Evolutionary conservation across 2,888 invertebrate genomes (phyloP).

Genomic region (Lepidonotus clava): DNA sequence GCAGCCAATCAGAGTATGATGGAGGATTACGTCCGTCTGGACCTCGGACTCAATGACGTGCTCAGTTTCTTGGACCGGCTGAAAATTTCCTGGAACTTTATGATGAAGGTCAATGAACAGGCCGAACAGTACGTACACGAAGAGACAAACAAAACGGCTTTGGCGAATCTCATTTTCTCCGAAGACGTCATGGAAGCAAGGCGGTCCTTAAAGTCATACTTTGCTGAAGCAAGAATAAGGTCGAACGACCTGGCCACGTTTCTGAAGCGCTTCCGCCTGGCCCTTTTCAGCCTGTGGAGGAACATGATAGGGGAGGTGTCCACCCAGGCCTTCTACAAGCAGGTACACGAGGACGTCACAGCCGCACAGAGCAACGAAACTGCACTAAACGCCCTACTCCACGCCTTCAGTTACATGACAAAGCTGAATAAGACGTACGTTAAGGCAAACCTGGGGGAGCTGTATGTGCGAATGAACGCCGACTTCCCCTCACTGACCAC

Average conservation of each 20-base stretch:
- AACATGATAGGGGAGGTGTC: slow-evolving; percentile 35
- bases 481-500: slow-evolving; percentile 18
- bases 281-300: not conserved
- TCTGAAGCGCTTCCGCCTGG: not conserved
- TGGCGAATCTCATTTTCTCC: slow-evolving; percentile 31
- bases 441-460: not conserved
- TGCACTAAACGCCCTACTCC: not conserved
- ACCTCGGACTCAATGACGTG: not conserved
- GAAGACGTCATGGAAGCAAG: not conserved
- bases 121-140: not conserved
- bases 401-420: slow-evolving; percentile 4
- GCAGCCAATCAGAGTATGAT: not conserved
- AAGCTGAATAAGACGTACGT: not conserved
- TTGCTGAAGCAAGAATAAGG: not conserved
- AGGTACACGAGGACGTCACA: not conserved
- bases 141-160: not conserved
- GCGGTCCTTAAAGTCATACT: not conserved
- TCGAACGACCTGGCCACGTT: not conserved
- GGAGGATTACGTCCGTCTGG: not conserved
- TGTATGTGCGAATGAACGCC: slow-evolving; percentile 32
- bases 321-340: not conserved
- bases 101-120: not conserved
- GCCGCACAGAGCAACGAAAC: not conserved
- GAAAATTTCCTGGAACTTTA: not conserved
- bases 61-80: not conserved